Evolutionary conservation across 2,797 vertebrate genomes (phyloP).

Genomic region (Linurgus olivaceus): DNA sequence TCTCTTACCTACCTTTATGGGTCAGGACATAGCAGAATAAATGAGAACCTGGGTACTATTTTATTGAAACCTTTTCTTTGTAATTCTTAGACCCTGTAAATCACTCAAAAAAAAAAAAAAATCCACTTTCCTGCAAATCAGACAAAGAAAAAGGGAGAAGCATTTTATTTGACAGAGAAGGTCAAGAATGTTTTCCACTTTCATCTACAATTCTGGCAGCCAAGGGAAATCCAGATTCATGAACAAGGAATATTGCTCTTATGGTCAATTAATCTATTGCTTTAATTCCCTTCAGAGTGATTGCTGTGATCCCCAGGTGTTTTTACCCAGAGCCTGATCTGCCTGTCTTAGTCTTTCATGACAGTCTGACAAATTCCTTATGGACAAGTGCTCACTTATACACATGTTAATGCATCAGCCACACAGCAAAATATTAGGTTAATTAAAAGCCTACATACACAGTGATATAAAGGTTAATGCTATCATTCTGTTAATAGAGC

Average conservation of each 20-base stretch:
- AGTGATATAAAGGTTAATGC: background rate
- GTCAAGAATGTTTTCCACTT: conserved; percentile 48
- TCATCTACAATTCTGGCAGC: conserved; percentile 32
- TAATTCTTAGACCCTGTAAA: conserved; percentile 32
- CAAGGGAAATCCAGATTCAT: conserved; percentile 36
- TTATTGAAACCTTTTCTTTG: conserved; percentile 29
- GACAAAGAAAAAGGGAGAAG: background rate
- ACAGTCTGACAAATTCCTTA: conserved; percentile 32
- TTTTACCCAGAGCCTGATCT: background rate
- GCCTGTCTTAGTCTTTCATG: background rate
- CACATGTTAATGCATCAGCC: background rate
- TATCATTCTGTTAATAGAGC: background rate
- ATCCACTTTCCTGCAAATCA: background rate
- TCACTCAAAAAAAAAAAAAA: background rate
- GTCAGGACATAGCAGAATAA: conserved; percentile 33
- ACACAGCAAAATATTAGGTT: background rate
- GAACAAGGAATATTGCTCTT: conserved; percentile 38
- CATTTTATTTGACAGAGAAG: conserved; percentile 45
- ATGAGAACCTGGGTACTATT: background rate
- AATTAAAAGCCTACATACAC: background rate
- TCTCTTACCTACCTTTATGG: conserved; percentile 6
- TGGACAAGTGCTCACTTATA: background rate
- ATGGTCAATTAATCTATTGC: conserved; percentile 37
- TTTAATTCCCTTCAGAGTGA: conserved; percentile 40
- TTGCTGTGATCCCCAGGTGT: conserved; percentile 29